Evolutionary conservation across 2,797 vertebrate species (phyloP).

Genomic region (Hippoglossus hippoglossus): DNA sequence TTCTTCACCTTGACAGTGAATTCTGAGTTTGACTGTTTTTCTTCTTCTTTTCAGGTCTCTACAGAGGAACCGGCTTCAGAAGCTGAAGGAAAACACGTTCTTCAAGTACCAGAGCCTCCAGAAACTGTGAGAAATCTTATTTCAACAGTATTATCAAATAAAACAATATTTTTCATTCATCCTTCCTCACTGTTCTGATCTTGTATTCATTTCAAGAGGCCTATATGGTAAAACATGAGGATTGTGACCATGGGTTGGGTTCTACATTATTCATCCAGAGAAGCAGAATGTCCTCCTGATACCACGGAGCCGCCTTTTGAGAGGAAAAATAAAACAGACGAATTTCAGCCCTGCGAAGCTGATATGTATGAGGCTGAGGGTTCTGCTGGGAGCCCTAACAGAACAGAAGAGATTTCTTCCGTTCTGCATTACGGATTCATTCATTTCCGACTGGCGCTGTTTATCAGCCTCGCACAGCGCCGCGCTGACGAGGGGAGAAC

Average conservation of each 20-base stretch:
- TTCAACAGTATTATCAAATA: background rate
- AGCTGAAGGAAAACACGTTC: slow-evolving; percentile 89
- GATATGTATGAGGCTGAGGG: background rate
- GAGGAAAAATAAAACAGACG: slow-evolving; percentile 2
- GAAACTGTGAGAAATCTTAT: slow-evolving; percentile 91
- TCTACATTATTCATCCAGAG: background rate
- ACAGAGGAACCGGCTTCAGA: slow-evolving; percentile 87
- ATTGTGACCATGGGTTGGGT: background rate
- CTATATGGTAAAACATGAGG: background rate
- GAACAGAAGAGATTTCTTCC: slow-evolving; percentile 8
- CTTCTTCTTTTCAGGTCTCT: slow-evolving; percentile 86
- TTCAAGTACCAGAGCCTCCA: slow-evolving; percentile 88
- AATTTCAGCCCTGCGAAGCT: slow-evolving; percentile 3
- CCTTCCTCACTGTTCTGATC: background rate
- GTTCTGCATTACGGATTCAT: slow-evolving; percentile 1
- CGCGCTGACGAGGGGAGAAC: background rate
- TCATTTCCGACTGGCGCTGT: slow-evolving; percentile 4
- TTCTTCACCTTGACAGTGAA: background rate
- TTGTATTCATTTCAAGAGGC: background rate
- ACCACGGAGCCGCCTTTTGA: background rate
- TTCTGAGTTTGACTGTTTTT: background rate
- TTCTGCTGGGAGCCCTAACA: slow-evolving; percentile 15
- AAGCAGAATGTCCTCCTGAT: background rate
- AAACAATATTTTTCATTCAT: background rate
- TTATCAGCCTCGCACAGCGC: slow-evolving; percentile 44